Evolutionary conservation across 2,888 invertebrate species (phyloP).

Genomic region (Orthonevra nobilis): DNA sequence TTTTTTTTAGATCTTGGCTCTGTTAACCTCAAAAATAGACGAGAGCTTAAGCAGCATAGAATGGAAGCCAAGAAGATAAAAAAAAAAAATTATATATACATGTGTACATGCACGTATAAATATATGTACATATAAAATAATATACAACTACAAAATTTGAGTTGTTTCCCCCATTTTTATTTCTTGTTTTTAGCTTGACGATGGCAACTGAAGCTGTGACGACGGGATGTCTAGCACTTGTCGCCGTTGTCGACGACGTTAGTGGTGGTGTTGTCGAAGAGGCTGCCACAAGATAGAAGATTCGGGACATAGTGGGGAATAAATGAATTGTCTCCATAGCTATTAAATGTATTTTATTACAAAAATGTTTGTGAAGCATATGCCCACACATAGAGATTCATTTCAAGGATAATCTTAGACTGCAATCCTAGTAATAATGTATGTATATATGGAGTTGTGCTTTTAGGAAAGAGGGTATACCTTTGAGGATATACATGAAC

Average conservation of each 20-base stretch:
- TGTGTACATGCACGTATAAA: no score
- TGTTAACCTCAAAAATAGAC: no score
- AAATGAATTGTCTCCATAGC: slow-evolving; percentile 30
- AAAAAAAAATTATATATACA: no score
- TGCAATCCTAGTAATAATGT: no score
- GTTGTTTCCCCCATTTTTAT: background rate
- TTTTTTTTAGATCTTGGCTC: no score
- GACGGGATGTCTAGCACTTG: slow-evolving; percentile 47
- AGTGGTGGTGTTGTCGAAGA: slow-evolving; percentile 1
- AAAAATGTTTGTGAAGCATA: slow-evolving; percentile 17
- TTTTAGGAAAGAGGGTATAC: no score
- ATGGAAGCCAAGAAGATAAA: no score
- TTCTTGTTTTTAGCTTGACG: slow-evolving; percentile 2
- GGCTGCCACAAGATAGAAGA: background rate
- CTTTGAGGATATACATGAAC: no score
- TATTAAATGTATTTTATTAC: slow-evolving; percentile 44
- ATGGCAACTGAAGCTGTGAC: slow-evolving; percentile 5
- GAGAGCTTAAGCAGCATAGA: no score
- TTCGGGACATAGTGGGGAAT: slow-evolving; percentile 6
- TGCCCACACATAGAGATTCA: no score
- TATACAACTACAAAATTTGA: background rate
- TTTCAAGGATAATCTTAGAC: no score
- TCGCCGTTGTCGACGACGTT: background rate
- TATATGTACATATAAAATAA: background rate
- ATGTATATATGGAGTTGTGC: no score